Evolutionary conservation across 1,140 invertebrate genomes (phyloP).

Genomic region (Drosophila grimshawi): DNA sequence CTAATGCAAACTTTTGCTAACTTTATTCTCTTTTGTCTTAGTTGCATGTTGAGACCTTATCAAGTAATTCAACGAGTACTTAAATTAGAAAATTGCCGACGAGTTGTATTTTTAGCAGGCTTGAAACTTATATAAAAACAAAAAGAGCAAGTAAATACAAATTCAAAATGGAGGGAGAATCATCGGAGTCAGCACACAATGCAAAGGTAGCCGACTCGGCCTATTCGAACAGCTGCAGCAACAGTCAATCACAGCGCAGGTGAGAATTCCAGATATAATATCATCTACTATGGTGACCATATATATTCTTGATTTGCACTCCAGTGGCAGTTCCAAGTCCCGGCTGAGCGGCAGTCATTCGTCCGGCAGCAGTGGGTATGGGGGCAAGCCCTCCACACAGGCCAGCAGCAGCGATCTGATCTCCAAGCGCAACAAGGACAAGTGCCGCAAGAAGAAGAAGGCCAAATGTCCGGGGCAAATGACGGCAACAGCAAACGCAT

Average conservation of each 20-base stretch:
- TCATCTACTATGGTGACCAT: no score
- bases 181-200: constrained; percentile 82
- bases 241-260: constrained; percentile 91
- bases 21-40: constrained; percentile 8
- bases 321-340: constrained; percentile 90
- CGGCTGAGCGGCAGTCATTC: constrained; percentile 90
- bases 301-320: no score
- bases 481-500: constrained; percentile 11
- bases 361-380: constrained; percentile 91
- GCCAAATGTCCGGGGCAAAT: constrained; percentile 48
- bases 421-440: constrained; percentile 85
- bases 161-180: constrained; percentile 79
- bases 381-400: constrained; percentile 87
- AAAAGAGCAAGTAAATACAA: constrained; percentile 3
- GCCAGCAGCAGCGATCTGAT: constrained; percentile 85
- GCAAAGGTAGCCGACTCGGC: constrained; percentile 91
- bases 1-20: background rate
- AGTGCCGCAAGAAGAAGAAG: constrained; percentile 86
- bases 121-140: no score
- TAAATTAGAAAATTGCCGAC: constrained; percentile 5
- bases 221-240: constrained; percentile 91
- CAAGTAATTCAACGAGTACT: background rate
- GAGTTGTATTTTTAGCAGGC: background rate
- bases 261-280: constrained; percentile 67
- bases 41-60: constrained; percentile 4